Conservation (phyloP, 1,140 invertebrate genomes). For the Diabrotica virgifera region DNA sequence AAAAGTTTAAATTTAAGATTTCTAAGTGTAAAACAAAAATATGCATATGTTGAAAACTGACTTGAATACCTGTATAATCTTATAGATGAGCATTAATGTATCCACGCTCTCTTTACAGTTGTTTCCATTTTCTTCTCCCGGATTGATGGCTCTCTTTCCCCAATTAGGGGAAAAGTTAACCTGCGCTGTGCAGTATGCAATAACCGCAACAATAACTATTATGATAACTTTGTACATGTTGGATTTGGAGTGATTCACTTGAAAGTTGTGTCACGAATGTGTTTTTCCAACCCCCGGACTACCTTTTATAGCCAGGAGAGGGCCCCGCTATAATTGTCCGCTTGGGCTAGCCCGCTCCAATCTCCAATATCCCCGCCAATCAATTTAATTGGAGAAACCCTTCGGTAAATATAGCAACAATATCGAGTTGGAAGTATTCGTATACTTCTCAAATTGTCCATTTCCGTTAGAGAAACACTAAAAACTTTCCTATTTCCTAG, state of each 20-base stretch:
- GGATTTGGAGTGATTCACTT: neutral
- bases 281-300: neutral
- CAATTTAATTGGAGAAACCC: conserved; percentile 31
- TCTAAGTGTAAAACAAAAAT: too few relatives aligned
- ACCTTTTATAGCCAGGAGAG: conserved; percentile 16
- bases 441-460: conserved; percentile 8
- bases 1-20: too few relatives aligned
- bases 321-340: conserved; percentile 11
- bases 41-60: too few relatives aligned
- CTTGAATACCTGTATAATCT: conserved; percentile 37
- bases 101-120: conserved; percentile 41
- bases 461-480: conserved; percentile 15
- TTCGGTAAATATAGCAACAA: conserved; percentile 27
- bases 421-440: conserved; percentile 15
- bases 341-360: neutral
- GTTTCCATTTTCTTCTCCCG: conserved; percentile 28
- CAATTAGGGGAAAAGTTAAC: conserved; percentile 42
- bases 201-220: conserved; percentile 17
- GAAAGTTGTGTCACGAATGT: conserved; percentile 4
- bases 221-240: conserved; percentile 16
- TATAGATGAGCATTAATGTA: conserved; percentile 41
- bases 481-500: conserved; percentile 16
- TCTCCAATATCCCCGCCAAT: conserved; percentile 21
- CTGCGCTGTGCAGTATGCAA: conserved; percentile 36
- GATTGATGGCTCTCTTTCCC: conserved; percentile 36